Evolutionary conservation across 2,797 vertebrate species (phyloP), one percentile per base, ranked within the genome.

Genomic region (Crenichthys baileyi): DNA sequence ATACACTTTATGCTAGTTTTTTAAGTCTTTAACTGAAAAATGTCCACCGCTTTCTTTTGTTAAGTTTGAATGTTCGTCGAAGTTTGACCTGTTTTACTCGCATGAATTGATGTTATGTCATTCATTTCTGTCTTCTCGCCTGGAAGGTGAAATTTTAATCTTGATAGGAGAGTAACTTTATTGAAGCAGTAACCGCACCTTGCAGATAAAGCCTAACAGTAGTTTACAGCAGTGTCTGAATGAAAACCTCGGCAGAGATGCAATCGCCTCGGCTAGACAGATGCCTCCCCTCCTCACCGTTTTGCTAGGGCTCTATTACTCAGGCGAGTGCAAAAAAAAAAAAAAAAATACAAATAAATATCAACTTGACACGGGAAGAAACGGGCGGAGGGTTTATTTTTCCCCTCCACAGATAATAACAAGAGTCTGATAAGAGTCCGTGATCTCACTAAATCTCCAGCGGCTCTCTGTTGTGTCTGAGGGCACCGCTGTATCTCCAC

Each of bases 391-490:
- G 58, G n/a, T 18, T 61, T 2, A 7, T 76, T 86, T 81, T 79
- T 2, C 22, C 39, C 65, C 75, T 80, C 75, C 83, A 87, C 85
- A 83, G 83, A 90, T 89, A 90, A 65, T 56, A 91, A 55, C 55
- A 80, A 1, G 63, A 65, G 13, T 86, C 80, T 90, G 81, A 91
- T 90, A 88, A 67, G 20, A 85, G 78, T 71, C 79, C 16, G 55
- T 78, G 80, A 70, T 88, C 80, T 89, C 63, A 88, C 83, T 89
- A 36, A 63, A 36, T 36, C 31, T 31, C 31, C 51, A 22, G 90
- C 90, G 90, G 84, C 88, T 70, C 56, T 70, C 15, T 93, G 89
- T 91, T 92, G 81, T 88, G 90, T 91, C 89, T 81, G 73, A 91
- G 83, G 87, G 77, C 86, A 61, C 76, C 82, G 79, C 36, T 88